Evolutionary conservation across 2,888 invertebrate genomes (phyloP).

Genomic region (Lithophane semibrunnea): DNA sequence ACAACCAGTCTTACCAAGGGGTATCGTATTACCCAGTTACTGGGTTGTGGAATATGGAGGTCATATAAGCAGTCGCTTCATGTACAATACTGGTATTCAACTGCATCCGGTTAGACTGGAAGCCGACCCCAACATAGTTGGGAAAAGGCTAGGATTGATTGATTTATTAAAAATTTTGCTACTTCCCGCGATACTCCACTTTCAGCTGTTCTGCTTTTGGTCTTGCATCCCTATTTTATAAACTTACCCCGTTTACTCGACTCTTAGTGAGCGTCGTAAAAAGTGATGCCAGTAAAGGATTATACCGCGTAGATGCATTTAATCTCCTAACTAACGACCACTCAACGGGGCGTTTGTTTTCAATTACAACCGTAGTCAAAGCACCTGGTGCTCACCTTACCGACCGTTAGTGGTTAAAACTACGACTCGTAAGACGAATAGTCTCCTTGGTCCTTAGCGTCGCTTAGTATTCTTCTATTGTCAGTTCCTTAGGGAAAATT

Average conservation of each 20-base stretch:
- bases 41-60: no score
- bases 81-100: no score
- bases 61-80: no score
- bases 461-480: not conserved
- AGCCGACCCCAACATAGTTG: no score
- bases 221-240: no score
- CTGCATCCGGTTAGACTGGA: no score
- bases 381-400: conserved; percentile 35
- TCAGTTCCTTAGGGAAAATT: not conserved
- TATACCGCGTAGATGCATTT: conserved; percentile 35
- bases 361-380: conserved; percentile 42
- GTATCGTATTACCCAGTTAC: no score
- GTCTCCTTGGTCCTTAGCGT: not conserved
- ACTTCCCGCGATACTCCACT: no score
- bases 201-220: not conserved
- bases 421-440: not conserved
- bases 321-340: conserved; percentile 46
- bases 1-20: no score
- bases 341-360: conserved; percentile 44
- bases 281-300: conserved; percentile 14
- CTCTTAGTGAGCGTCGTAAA: conserved; percentile 26
- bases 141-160: no score
- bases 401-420: conserved; percentile 35
- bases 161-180: no score
- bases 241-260: no score